Percentiles rank a stretch among this genome's conserved stretches.
phyloP scores from a whole-genome alignment of 2,113 vertebrate genomes.

The Tyto alba region DNA sequence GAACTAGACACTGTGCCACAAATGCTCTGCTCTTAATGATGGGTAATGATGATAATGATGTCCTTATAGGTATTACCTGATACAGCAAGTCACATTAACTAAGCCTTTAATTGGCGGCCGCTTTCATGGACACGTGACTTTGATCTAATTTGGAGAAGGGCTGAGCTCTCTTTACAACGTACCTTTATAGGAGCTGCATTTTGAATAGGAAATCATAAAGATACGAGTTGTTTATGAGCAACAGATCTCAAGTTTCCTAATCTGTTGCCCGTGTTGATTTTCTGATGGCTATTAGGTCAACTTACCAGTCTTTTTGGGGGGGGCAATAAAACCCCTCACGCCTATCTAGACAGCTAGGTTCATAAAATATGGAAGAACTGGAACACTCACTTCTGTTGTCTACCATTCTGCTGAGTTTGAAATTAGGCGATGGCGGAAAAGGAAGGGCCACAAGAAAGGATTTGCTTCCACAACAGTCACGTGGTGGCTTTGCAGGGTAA shows the following conservation, averaged over 20 bases:
- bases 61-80: no score
- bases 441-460: accelerated
- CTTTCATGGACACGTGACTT: no score
- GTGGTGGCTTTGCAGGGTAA: not conserved
- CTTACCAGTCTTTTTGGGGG: not conserved
- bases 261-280: not conserved
- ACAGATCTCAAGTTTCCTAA: not conserved
- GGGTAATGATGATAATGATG: no score
- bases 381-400: accelerated
- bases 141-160: not conserved
- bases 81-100: not conserved
- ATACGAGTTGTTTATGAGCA: not conserved
- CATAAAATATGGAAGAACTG: not conserved
- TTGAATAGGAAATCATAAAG: not conserved
- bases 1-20: no score
- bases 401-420: not conserved
- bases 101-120: not conserved
- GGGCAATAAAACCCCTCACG: accelerated
- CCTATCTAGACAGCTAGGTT: not conserved
- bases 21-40: not conserved
- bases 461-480: accelerated
- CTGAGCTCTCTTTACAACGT: not conserved
- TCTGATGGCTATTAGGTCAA: not conserved
- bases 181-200: not conserved
- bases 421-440: accelerated